Evolutionary conservation across 2,797 vertebrate genomes (phyloP), one percentile per base, ranked within the genome.

Genomic region (Enteromius viviparus): DNA sequence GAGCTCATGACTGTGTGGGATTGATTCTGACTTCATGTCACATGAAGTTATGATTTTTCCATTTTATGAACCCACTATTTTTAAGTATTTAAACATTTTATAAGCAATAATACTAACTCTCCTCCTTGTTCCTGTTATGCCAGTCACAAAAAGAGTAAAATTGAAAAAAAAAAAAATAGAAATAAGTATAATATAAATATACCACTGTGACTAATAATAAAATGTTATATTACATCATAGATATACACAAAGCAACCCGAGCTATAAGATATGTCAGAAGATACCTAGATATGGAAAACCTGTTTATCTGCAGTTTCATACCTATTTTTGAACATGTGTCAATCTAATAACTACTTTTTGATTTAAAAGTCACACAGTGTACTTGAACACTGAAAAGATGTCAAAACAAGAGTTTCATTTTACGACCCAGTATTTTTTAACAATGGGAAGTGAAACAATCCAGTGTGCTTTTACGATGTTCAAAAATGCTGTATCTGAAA

Each of bases 401-500:
- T 66, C 34, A 75, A 26, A 49, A 40, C 26, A 68, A 68, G 53
- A 45, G 51, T 26, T 32, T 14, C 14, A 34, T 84, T 79, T 80
- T 65, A 55, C 53, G 40, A 6, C 23, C 7, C 53, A 80, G 34
- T 60, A n/a, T 69, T 82, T 65, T 70, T 3, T 15, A 70, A 62
- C 45, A 60, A 47, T 2, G 3, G 49, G 40, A 40, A 40, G 29
- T 42, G 5, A 55, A 58, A 29, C 53, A 55, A 19, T 81, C 26
- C 64, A 70, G 40, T 64, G 17, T 69, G n/a, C 51, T 65, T 78
- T 82, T 75, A 55, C 3, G 21, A 65, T 72, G 23, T 37, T 26
- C 29, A 29, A 58, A 78, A 76, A 75, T 34, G 15, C 53, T 64
- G 55, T 64, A 69, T 72, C 58, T 23, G 80, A 78, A 80, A 80